Evolutionary conservation across 2,888 invertebrate genomes (phyloP).

Genomic region (Epirrhoe alternata): DNA sequence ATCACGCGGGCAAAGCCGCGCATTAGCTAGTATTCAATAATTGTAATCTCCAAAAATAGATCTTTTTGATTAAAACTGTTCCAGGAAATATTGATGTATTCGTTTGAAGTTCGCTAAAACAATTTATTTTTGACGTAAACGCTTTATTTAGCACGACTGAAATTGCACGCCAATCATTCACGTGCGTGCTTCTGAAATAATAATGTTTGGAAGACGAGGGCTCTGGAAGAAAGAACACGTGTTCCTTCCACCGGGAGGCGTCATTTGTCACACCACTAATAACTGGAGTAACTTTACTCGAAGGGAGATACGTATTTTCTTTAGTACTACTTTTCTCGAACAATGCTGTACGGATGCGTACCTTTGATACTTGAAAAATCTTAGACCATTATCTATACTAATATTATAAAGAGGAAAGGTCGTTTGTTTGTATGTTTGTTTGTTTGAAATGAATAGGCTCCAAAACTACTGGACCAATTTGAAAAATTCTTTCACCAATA

Average conservation of each 20-base stretch:
- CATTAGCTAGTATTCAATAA: no score
- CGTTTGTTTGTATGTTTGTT: no score
- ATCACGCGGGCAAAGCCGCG: no score
- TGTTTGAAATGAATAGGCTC: no score
- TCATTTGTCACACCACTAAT: conserved; percentile 45
- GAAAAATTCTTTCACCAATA: no score
- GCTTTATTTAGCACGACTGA: conserved; percentile 24
- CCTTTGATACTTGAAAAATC: no score
- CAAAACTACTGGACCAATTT: no score
- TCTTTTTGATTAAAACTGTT: not conserved
- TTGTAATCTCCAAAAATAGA: not conserved
- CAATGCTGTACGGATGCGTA: no score
- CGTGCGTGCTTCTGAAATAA: conserved; percentile 44
- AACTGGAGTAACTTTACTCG: not conserved
- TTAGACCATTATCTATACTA: no score
- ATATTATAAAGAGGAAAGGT: no score
- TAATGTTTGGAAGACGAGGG: conserved; percentile 25
- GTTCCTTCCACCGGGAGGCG: conserved; percentile 43
- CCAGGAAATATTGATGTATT: conserved; percentile 12
- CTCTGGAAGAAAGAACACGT: conserved; percentile 39
- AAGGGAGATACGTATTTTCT: no score
- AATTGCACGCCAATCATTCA: conserved; percentile 48
- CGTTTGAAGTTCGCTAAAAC: conserved; percentile 14
- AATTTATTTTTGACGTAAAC: conserved; percentile 24
- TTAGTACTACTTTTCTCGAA: no score